Evolutionary conservation across 2,888 invertebrate genomes (phyloP), one percentile per base, ranked within the genome.

Genomic region (Malacosoma neustria): DNA sequence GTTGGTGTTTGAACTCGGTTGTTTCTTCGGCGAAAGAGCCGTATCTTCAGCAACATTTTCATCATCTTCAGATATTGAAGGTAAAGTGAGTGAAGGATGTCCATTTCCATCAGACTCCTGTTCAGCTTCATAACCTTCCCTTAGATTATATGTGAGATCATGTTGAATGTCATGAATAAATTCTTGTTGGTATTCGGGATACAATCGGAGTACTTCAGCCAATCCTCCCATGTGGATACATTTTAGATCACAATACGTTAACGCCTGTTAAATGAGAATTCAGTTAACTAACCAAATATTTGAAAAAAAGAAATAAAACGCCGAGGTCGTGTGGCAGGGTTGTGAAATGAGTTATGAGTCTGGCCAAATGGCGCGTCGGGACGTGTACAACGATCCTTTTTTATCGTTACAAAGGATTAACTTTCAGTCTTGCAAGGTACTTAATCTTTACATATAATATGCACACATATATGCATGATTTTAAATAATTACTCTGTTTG

Each of bases 161-260:
- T 97, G 97, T 58, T 96, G 94, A 53, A 98, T 96, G 68, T 98
- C 98, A 55, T 96, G 91, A 34, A 95, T 92, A 71, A 98, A 98
- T 70, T 96, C 94, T 61, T 96, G 95, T 59, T 96, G 96, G 70
- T 96, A 98, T 70, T 98, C 97, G 0, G 97, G 97, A 72, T 98
- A 98, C 0, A 97, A 84, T 2, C 95, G 88, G 11, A 98, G 87
- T 0, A 95, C 96, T 54, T 97, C 97, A 9, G 95, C 92, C 34
- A 98, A 87, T 1, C 97, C 97, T 45, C 91, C 92, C 88, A 96
- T 95, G 76, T 95, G 92, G 50, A 98, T 93, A 77, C 96, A 96
- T 81, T 98, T 97, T 41, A 98, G 88, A 82, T 98, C 98, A 75
- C 98, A 98, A 80, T 98, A 98, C 32, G 98, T 98, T 37, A 98